These are phyloP conservation scores for Hemaris fuciformis DNA, from an alignment of 2,888 invertebrate genomes.

Conservation along the genomic window DNA sequence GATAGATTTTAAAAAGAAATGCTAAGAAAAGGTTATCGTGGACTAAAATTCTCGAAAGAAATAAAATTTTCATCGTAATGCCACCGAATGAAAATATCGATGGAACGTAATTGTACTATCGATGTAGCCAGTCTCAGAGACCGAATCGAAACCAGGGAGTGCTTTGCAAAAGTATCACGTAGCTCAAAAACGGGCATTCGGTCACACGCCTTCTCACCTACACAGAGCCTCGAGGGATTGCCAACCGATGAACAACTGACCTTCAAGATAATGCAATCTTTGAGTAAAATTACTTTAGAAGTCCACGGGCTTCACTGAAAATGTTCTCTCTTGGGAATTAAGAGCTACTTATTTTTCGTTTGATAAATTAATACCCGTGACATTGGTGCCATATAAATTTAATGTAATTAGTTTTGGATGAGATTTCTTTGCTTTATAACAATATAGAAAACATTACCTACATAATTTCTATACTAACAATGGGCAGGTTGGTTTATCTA, in stretches of 20 bases:
- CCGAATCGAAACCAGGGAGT: conserved; percentile 37
- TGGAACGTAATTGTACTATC: conserved; percentile 9
- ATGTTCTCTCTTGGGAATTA: background rate
- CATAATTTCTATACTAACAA: background rate
- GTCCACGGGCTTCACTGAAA: background rate
- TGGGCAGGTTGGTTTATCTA: too few species aligned
- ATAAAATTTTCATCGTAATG: conserved; percentile 14
- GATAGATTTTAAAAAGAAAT: background rate
- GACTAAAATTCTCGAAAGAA: background rate
- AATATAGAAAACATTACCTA: too few species aligned
- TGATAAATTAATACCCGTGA: conserved; percentile 4
- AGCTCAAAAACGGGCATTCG: conserved; percentile 50
- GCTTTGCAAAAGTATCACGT: conserved; percentile 62
- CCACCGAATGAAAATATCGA: conserved; percentile 5
- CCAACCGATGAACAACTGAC: conserved; percentile 8
- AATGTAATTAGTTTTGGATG: background rate
- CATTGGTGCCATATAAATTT: background rate
- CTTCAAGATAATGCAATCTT: conserved; percentile 2
- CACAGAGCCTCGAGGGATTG: conserved; percentile 38
- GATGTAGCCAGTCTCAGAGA: conserved; percentile 20
- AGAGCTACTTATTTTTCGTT: conserved; percentile 9
- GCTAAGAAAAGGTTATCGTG: background rate
- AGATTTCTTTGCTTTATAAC: background rate
- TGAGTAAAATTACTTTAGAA: background rate
- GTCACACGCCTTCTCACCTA: conserved; percentile 55